Evolutionary conservation across 2,888 invertebrate species (phyloP), one percentile per base, ranked within the genome.

Genomic region (Linnaemya vulpina): DNA sequence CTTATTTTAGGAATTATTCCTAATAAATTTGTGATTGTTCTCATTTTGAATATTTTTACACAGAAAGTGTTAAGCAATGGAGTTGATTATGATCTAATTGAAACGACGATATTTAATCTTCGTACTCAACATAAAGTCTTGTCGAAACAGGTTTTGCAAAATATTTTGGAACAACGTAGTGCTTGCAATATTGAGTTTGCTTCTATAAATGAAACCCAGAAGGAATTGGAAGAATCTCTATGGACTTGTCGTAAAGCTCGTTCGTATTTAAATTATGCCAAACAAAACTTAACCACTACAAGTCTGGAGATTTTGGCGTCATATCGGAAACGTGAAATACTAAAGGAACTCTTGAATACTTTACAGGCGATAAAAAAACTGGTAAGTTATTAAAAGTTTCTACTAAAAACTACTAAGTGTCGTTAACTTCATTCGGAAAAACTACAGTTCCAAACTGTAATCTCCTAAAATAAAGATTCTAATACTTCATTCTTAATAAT

Each of bases 301-400:
- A 97, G 97, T 89, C 94, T 99, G 78, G 96, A 96, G 30, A 97
- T 99, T 85, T 93, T 99, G 63, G 97, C 98, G 0, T 98, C 98
- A 91, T 98, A 98, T 90, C 94, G 97, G 65, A 98, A 98, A 91
- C 93, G 98, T 71, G 97, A 98, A 91, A 95, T 97, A 78, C 95
- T 98, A 8, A 94, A 95, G 83, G 95, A 96, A 71, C 93, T 99
- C 0, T 93, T 98, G 1, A 95, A 96, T 87, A 97, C 96, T 25
- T 93, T 99, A 49, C 94, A 94, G 86, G 96, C 95, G 46, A 96
- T 98, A 30, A 96, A 96, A 92, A 96, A 96, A 86, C 93, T 97
- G 87, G 92, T 92, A 87, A 88, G 88, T 74, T 65, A 40, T 13
- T 11, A 40, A 40, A 40, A 40, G 8, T 38, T 4, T 38, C 11